Conservation (phyloP, 2,888 invertebrate species). For the Ochlodes sylvanus region DNA sequence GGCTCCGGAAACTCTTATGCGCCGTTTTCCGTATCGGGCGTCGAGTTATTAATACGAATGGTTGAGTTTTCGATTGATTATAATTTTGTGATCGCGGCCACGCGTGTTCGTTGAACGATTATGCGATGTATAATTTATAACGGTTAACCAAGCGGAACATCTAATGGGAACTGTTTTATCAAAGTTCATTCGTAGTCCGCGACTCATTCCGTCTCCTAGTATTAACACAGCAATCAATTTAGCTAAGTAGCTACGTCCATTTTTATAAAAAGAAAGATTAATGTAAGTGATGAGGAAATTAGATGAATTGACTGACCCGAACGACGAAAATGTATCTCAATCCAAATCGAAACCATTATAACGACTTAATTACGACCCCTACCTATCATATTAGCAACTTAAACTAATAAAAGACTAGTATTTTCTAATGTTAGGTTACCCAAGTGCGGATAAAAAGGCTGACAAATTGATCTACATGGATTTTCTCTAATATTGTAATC, state of each 20-base stretch:
- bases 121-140: constrained; percentile 41
- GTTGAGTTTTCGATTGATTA: constrained; percentile 50
- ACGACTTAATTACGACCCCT: too few species aligned
- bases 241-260: background rate
- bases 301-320: background rate
- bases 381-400: too few species aligned
- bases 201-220: constrained; percentile 13
- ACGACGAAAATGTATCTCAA: background rate
- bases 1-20: constrained; percentile 63
- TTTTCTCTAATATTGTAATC: too few species aligned
- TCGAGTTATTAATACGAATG: constrained; percentile 51
- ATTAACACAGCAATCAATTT: constrained; percentile 5
- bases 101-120: constrained; percentile 42
- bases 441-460: background rate
- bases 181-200: constrained; percentile 11
- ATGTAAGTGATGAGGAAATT: background rate
- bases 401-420: too few species aligned
- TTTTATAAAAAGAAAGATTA: background rate
- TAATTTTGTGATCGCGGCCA: constrained; percentile 40
- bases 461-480: too few species aligned
- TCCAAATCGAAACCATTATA: background rate
- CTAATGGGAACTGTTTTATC: constrained; percentile 28
- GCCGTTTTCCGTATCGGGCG: constrained; percentile 47
- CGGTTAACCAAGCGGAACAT: constrained; percentile 38
- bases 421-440: background rate